These are phyloP conservation scores for Manis pentadactyla DNA, from an alignment of 2,797 vertebrate genomes.

Conservation along the genomic window DNA sequence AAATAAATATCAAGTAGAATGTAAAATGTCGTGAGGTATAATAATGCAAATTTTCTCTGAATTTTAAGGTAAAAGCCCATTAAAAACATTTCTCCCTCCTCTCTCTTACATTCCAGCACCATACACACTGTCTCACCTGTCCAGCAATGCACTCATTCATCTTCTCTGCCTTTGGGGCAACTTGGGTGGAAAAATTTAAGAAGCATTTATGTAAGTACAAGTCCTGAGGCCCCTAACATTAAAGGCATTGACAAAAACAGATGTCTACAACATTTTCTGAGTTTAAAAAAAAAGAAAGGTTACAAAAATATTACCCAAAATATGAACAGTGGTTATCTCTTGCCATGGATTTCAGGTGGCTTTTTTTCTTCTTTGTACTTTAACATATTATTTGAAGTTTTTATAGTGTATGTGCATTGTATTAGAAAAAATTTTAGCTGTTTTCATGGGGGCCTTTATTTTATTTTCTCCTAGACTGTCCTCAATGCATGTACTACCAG, in stretches of 20 bases:
- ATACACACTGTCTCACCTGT: neutral
- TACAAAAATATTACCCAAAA: slow-evolving; percentile 28
- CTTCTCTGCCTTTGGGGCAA: slow-evolving; percentile 62
- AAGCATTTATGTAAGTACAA: slow-evolving; percentile 59
- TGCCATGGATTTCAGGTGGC: neutral
- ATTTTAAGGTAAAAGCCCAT: slow-evolving; percentile 18
- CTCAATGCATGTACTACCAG: neutral
- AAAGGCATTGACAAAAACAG: slow-evolving; percentile 55
- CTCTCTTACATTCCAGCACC: neutral
- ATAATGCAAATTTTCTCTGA: slow-evolving; percentile 35
- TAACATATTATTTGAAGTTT: neutral
- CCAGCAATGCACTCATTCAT: slow-evolving; percentile 20
- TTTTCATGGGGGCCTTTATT: slow-evolving; percentile 32
- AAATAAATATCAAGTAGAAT: slow-evolving; percentile 31
- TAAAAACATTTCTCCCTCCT: neutral
- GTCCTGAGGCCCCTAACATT: slow-evolving; percentile 53
- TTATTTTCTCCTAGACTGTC: slow-evolving; percentile 20
- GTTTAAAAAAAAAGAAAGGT: neutral
- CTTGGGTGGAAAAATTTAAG: slow-evolving; percentile 44
- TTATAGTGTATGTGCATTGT: neutral
- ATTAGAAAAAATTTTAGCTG: slow-evolving; percentile 39
- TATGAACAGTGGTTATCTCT: neutral
- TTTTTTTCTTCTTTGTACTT: slow-evolving; percentile 3
- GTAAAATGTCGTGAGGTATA: slow-evolving; percentile 1
- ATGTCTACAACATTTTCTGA: slow-evolving; percentile 4